These are phyloP conservation scores for Willowsia nigromaculata DNA, from an alignment of 2,888 invertebrate genomes.

Conservation along the genomic window DNA sequence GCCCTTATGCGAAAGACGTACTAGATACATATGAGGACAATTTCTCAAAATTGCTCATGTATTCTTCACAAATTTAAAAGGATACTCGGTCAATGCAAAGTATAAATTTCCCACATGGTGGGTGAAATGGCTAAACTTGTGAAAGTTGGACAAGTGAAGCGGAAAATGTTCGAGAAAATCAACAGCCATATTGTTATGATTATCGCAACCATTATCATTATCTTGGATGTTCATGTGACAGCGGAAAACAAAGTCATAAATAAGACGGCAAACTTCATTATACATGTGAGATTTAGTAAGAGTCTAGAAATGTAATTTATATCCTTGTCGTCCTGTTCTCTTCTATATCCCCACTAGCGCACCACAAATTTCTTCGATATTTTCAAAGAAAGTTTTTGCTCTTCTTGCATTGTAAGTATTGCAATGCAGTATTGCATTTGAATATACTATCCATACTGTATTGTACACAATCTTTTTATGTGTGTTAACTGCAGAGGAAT, in stretches of 20 bases:
- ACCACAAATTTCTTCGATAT: neutral
- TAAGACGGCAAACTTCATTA: slow-evolving; percentile 28
- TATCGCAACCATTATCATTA: slow-evolving; percentile 18
- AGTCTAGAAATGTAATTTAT: neutral
- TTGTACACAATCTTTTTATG: no score
- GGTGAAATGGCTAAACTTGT: neutral
- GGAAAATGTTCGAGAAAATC: slow-evolving; percentile 57
- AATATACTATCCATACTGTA: no score
- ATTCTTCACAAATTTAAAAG: no score
- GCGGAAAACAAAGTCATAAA: slow-evolving; percentile 60
- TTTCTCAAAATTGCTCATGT: no score
- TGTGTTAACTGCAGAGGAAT: no score
- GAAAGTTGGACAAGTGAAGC: slow-evolving; percentile 32
- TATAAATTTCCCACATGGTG: no score
- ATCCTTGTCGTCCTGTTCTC: neutral
- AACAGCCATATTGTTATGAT: slow-evolving; percentile 50
- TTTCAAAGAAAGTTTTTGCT: neutral
- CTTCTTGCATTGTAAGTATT: neutral
- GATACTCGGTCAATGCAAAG: no score
- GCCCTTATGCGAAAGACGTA: no score
- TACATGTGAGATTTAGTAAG: neutral
- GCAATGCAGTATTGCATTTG: no score
- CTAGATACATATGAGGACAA: no score
- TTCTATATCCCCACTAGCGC: neutral
- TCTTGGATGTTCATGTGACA: slow-evolving; percentile 45